A percentile compares a stretch with the other conserved stretches of the same genome.
Conservation (phyloP, 2,113 vertebrate genomes). For the Vulpes lagopus region DNA sequence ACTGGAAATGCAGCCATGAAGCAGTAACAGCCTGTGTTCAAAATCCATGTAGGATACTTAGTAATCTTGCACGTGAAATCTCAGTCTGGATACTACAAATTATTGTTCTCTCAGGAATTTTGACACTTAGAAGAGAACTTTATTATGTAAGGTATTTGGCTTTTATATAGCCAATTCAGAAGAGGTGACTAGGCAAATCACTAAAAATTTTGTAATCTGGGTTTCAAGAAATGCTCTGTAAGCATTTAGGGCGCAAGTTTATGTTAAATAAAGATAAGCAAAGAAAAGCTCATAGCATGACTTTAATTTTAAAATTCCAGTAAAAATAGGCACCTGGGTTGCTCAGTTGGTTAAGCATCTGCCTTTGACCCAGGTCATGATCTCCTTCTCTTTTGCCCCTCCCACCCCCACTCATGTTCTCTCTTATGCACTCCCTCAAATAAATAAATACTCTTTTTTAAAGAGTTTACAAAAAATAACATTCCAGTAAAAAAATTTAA, state of each 20-base stretch:
- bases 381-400: no score
- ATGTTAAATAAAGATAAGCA: conserved; percentile 61
- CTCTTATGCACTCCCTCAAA: no score
- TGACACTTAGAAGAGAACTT: conserved; percentile 71
- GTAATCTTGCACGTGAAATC: conserved; percentile 14
- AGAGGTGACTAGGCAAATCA: conserved; percentile 69
- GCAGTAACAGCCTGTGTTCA: neutral
- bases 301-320: conserved; percentile 43
- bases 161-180: conserved; percentile 70
- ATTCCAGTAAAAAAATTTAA: neutral
- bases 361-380: no score
- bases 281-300: conserved; percentile 26
- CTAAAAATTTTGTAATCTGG: conserved; percentile 48
- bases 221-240: conserved; percentile 52
- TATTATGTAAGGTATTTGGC: conserved; percentile 64
- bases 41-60: neutral
- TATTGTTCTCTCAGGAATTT: conserved; percentile 51
- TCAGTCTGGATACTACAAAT: conserved; percentile 30
- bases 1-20: neutral
- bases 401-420: no score
- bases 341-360: no score
- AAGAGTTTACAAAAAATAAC: no score
- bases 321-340: neutral
- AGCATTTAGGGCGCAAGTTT: conserved; percentile 29
- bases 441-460: no score